Base-by-base conservation (phyloP, 2,797 vertebrate species). In the Syngnathus acus region DNA sequence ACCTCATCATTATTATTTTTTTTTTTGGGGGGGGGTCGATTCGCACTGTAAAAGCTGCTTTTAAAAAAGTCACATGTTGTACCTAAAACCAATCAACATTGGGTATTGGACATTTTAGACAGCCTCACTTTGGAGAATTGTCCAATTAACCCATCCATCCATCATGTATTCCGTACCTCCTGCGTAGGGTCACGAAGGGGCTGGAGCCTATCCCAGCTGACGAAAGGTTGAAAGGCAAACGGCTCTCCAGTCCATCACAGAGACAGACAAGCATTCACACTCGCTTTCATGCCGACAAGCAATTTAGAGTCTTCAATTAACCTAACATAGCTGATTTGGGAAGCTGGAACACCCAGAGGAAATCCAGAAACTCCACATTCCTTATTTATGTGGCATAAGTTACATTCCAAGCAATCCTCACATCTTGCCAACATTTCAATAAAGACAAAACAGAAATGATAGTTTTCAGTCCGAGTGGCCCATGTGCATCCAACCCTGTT, bases 91-190 rank as follows among this genome's bases (percentile, higher is more conserved):
- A 61, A 61, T 61, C 59, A 61, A n/a, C 13, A 21, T 23, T 6
- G 11, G 0, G n/a, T 61, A 61, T 61, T 61, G 39, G 59, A 61
- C 39, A 42, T 61, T 7, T 21, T 42, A 14, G 19, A 11, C 19
- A 42, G 39, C 59, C 23, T 61, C 10, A 23, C 59, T 61, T 61
- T 61, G 5, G 26, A 61, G 39, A 61, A 42, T 42, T 10, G 23
- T 43, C 59, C 59, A 61, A 61, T 60, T 40, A 60, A 60, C 38
- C 38, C 58, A 60, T 42, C 59, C 39, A 61, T 61, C 59, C 10
- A 61, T 61, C 59, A 62, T 26, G 11, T 9, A 26, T 45, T 26
- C n/a, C 42, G 8, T 4, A 21, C 7, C 21, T 62, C 60, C 21
- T 26, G 60, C 8, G 42, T 14, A 17, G 38, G 37, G 21, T 45